Percentiles rank a stretch among this genome's conserved stretches.
Conservation (phyloP, 2,797 vertebrate species). For the Spondyliosoma cantharus region DNA sequence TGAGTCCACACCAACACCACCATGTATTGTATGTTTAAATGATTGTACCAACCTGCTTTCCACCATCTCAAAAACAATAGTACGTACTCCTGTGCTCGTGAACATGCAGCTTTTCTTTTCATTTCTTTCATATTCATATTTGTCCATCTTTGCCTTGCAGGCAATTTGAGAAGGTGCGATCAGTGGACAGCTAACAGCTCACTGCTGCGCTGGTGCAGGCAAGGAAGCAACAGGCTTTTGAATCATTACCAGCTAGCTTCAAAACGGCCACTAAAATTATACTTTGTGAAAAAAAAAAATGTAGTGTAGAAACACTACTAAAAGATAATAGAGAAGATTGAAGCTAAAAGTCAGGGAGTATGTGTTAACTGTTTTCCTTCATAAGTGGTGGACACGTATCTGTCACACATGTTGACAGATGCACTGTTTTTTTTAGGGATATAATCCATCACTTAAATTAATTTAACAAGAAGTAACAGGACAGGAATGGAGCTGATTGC, state of each 20-base stretch:
- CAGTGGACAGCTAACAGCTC: background rate
- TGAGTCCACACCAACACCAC: too few relatives aligned
- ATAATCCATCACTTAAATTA: slow-evolving; percentile 44
- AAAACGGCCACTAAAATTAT: background rate
- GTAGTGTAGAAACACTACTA: background rate
- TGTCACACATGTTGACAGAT: slow-evolving; percentile 33
- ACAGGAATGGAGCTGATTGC: background rate
- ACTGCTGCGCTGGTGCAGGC: background rate
- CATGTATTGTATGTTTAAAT: background rate
- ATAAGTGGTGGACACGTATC: too few relatives aligned
- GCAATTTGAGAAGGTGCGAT: background rate
- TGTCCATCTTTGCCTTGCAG: background rate
- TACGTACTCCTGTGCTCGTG: background rate
- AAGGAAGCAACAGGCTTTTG: background rate
- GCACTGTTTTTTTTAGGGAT: slow-evolving; percentile 14
- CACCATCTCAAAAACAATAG: background rate
- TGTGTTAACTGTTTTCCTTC: background rate
- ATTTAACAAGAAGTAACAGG: slow-evolving; percentile 23
- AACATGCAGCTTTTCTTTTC: background rate
- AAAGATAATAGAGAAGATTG: slow-evolving; percentile 19
- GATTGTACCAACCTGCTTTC: background rate
- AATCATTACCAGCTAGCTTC: background rate
- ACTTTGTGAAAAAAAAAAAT: background rate
- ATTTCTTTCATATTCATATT: background rate
- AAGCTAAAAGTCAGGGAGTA: too few relatives aligned